phyloP scores from a whole-genome alignment of 2,797 vertebrate species.

The Diplodus sargus region DNA sequence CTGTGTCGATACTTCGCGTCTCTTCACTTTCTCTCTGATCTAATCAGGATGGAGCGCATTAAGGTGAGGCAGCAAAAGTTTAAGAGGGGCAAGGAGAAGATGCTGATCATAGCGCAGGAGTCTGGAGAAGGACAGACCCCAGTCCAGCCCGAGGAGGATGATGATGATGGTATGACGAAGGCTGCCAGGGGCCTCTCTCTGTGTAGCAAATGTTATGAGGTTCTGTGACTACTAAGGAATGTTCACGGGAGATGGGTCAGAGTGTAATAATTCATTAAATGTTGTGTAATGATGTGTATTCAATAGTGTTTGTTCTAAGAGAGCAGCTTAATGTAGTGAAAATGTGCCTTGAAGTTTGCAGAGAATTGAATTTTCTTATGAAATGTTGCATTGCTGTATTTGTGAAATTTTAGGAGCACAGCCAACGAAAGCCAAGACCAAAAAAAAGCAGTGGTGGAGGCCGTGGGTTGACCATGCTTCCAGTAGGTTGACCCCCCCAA shows the following conservation, averaged over 20 bases:
- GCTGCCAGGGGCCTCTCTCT: conserved; percentile 9
- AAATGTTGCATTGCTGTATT: conserved; percentile 92
- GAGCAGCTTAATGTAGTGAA: conserved; percentile 37
- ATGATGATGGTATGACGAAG: conserved; percentile 85
- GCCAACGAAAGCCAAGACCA: conserved; percentile 99
- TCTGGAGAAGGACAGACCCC: conserved; percentile 88
- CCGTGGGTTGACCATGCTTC: conserved; percentile 99
- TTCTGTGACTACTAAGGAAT: conserved; percentile 4
- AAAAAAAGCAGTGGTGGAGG: conserved; percentile 99
- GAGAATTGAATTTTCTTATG: conserved; percentile 56
- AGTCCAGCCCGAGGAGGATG: conserved; percentile 88
- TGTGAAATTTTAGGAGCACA: conserved; percentile 99
- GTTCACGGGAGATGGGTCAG: background rate
- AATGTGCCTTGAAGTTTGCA: conserved; percentile 48
- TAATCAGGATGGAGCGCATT: conserved; percentile 97
- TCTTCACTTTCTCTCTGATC: conserved; percentile 76
- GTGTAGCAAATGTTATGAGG: conserved; percentile 7
- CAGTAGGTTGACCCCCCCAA: conserved; percentile 94
- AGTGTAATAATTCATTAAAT: conserved; percentile 4
- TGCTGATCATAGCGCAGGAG: conserved; percentile 93
- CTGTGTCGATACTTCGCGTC: conserved; percentile 57
- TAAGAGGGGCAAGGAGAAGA: conserved; percentile 98
- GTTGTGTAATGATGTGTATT: conserved; percentile 38
- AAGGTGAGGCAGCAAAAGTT: conserved; percentile 98
- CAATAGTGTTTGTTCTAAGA: conserved; percentile 26